Base-by-base conservation (phyloP, 1,140 invertebrate genomes). In the Nomia melanderi region DNA sequence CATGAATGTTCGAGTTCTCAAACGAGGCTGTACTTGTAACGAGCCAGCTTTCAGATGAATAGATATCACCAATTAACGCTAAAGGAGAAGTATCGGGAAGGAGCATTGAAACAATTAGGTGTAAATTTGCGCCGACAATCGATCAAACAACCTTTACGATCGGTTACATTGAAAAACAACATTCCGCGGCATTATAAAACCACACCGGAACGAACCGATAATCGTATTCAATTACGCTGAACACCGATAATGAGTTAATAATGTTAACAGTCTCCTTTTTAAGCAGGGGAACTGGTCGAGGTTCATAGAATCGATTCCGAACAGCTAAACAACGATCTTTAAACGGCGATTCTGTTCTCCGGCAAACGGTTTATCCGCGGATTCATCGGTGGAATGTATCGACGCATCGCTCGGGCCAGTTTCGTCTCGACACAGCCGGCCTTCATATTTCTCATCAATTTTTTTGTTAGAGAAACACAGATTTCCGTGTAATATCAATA, bases 201-300 rank as follows among this genome's bases (percentile, higher is more conserved):
- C 12, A 17, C 31, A 33, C 7, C 29, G 23, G 17, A 11, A 7
- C 9, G 3, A n/a, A n/a, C 12, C 23, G 3, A 20, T 50, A 41
- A 74, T 66, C 27, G 11, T 41, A 23, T 36, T 63, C 29, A 39
- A 53, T 64, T 73, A 54, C 47, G 4, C 20, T 53, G 23, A 72
- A 54, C 44, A 29, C 12, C 57, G 57, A 27, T 73, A 39, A 72
- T 63, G 70, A 17, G 57, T 53, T 72, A 72, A 73, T 53, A 73
- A 73, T 7, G 70, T n/a, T 17, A 12, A 29, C 36, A 36, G 29
- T 53, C 44, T 33, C 36, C 27, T 41, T 64, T 73, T 33, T 25
- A 5, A 27, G n/a, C 12, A 23, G 2, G 17, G 27, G 29, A 29
- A 23, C 14, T 31, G 27, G 11, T 29, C 20, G 20, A 8, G 9